These are phyloP conservation scores for Larimichthys crocea DNA, from an alignment of 2,113 vertebrate genomes.

Conservation along the genomic window DNA sequence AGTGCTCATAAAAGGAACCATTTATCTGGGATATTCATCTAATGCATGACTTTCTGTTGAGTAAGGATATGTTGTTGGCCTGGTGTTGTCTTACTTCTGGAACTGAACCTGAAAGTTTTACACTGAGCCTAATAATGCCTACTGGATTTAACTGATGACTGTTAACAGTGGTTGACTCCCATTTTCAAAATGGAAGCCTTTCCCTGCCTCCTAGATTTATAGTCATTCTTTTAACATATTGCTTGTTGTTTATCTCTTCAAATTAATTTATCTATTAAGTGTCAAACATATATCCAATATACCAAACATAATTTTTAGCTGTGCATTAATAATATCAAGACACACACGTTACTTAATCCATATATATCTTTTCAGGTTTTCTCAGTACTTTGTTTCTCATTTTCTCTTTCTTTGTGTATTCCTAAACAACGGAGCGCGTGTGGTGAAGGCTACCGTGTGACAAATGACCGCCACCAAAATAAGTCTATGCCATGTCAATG, in stretches of 20 bases:
- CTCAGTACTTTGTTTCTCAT: constrained; percentile 23
- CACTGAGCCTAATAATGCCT: not conserved
- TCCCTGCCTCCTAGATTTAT: not conserved
- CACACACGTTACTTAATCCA: not conserved
- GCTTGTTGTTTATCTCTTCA: not conserved
- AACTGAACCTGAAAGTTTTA: not conserved
- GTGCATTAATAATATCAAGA: not conserved
- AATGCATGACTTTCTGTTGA: not conserved
- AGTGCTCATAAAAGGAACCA: not conserved
- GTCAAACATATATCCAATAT: not conserved
- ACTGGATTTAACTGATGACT: not conserved
- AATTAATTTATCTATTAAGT: not conserved
- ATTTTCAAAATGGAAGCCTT: too few relatives aligned
- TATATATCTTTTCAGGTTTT: constrained; percentile 6
- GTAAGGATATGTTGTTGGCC: not conserved
- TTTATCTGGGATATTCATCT: too few relatives aligned
- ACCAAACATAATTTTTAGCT: not conserved
- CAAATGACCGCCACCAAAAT: constrained; percentile 76
- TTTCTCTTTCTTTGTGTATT: constrained; percentile 55
- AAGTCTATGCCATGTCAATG: constrained; percentile 80
- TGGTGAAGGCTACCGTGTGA: constrained; percentile 66
- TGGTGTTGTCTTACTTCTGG: not conserved
- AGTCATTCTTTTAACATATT: not conserved
- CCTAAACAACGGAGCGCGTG: constrained; percentile 35
- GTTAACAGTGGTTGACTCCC: too few relatives aligned